Base-by-base conservation (phyloP, 1,140 invertebrate genomes). In the Philotrypesis tridentata region DNA sequence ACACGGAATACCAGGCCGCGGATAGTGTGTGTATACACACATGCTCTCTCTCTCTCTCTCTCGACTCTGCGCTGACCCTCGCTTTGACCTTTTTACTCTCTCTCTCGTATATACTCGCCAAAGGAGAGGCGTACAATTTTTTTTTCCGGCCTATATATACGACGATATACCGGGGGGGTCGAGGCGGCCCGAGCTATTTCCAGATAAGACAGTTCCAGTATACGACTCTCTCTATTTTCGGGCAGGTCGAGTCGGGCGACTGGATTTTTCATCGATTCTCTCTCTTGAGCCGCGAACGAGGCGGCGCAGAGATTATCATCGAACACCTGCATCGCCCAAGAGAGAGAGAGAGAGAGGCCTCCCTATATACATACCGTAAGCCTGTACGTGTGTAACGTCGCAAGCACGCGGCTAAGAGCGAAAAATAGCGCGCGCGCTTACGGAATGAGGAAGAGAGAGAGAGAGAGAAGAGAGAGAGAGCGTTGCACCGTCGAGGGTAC, bases 401-500 rank as follows among this genome's bases (percentile, higher is more conserved):
- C 27, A 48, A 68, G 65, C 40, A 33, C 21, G 60, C 6, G 37
- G 14, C 12, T 63, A n/a, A 61, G 60, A 77, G 63, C 27, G 63
- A 43, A 65, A 65, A 65, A 65, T 29, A 65, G 61, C 70, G 33
- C n/a, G n/a, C 11, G 72, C 25, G 73, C 31, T 43, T 8, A 5
- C 48, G 72, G 25, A 40, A 33, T 70, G 14, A n/a, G 71, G 12
- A 27, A 7, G 21, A 21, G 63, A 68, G 55, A 67, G 25, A 43
- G 74, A 70, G 65, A 43, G 65, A 48, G 40, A 48, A 91, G 90
- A 89, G 90, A 92, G 89, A 91, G 89, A 91, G 88, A 92, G 90
- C 90, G 86, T 87, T 89, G 91, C 90, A 90, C 87, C 89, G 88
- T 84, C 85, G 86, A 91, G 91, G 88, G 89, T 91, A 91, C 89